Evolutionary conservation across 2,113 vertebrate species (phyloP), one percentile per base, ranked within the genome.

Genomic region (Lophochroa leadbeateri): DNA sequence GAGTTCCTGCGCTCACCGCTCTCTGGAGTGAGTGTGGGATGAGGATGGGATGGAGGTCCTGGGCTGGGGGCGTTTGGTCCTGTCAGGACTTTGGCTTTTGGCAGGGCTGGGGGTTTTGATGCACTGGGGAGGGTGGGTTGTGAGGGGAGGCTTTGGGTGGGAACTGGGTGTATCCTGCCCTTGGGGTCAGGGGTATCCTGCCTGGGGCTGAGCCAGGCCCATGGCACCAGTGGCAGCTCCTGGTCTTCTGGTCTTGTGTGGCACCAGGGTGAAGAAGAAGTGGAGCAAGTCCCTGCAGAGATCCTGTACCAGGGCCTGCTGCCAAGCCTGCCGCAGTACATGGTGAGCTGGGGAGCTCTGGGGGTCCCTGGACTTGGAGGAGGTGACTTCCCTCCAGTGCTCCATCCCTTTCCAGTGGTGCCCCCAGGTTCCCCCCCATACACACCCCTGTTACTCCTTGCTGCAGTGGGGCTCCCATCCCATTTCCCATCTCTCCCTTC

Each of bases 261-360:
- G 27, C 80, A 10, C 92, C 91, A 99, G 99, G 99, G 99, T 41
- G 99, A 99, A 97, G 99, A 99, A 84, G 99, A 99, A 44, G 98
- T 99, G 72, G 99, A 99, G 64, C 98, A 99, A 97, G 98, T 98
- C 31, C 97, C 99, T 57, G 98, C 98, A 2, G 99, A 99, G 97
- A 98, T 99, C 83, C 98, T 99, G 46, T 99, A 99, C 97, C 99
- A 99, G 97, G 99, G 99, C 84, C 98, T 99, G 64, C 98, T 99
- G 52, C 99, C 99, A 81, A 99, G 99, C 95, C 98, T 99, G 97
- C 99, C 99, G 13, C 99, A 99, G 92, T 99, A 99, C 92, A 99
- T 99, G 99, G 99, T 99, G 74, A 98, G 98, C 97, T 53, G 79
- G 64, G 67, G 75, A n/a, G 82, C 46, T 8, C 60, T 33, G 70